phyloP scores from a whole-genome alignment of 2,888 invertebrate species.

The Conus canariensis region DNA sequence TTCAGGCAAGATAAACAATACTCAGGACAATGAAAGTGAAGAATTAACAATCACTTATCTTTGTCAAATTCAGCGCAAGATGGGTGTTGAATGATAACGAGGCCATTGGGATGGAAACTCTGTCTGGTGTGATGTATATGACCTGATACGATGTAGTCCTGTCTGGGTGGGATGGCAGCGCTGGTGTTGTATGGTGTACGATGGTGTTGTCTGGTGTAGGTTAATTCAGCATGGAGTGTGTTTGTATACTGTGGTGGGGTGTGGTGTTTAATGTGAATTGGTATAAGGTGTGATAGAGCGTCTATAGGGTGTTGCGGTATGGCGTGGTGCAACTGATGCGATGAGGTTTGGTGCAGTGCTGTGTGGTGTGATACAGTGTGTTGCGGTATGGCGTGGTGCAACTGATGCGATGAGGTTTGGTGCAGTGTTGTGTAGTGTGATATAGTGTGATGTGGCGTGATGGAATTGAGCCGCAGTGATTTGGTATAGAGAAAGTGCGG shows the following conservation, averaged over 20 bases:
- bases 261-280: no score
- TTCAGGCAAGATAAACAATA: no score
- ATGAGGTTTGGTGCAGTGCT: neutral
- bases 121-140: no score
- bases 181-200: neutral
- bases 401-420: neutral
- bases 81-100: no score
- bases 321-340: neutral
- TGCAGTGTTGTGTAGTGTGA: neutral
- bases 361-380: neutral
- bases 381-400: neutral
- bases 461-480: neutral
- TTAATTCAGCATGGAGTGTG: neutral
- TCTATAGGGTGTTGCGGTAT: neutral
- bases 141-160: neutral
- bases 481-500: no score
- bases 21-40: no score
- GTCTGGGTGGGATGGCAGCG: no score
- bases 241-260: neutral
- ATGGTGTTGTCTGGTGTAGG: neutral
- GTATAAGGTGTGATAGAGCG: neutral
- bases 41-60: no score
- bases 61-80: no score
- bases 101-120: no score
- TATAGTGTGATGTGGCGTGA: neutral